Evolutionary conservation across 2,113 vertebrate genomes (phyloP), one percentile per base, ranked within the genome.

Genomic region (Machaerirhynchus nigripectus): DNA sequence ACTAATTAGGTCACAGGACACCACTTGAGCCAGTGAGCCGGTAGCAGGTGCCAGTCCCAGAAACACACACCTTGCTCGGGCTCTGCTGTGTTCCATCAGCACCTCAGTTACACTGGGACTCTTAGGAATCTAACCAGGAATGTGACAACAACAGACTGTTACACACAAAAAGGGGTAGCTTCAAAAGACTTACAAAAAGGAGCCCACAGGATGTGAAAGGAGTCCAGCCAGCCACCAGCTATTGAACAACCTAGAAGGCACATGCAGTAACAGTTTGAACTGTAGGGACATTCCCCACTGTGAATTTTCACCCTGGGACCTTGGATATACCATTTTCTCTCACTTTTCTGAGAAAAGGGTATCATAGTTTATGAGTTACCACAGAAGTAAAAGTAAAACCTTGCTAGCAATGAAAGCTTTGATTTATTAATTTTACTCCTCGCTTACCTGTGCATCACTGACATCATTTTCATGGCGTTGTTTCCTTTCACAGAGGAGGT

Each of bases 391-490:
- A 85, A 37, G 19, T 13, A 91, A 87, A 77, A 39, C 40, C 31
- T 70, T 56, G 11, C 8, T 42, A 44, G 46, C 33, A 28, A n/a
- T 40, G 19, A 80, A 80, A 59, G 20, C 11, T 49, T 53, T 0
- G 0, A 50, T 71, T 65, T 56, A 35, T 42, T 39, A n/a, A 28
- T 52, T 82, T 85, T 46, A 40, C 28, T 77, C 23, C 61, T 87
- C 0, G 0, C 33, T 47, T 56, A 26, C 23, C 13, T 37, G 9
- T 56, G 24, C 30, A 33, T 27, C 33, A 47, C 5, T 20, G 37
- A 47, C 9, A 1, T 15, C 7, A 27, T 56, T 84, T 88, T 79
- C 56, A 76, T 1, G 0, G 39, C 2, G 1, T 31, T 57, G 23
- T 10, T 30, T 84, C 35, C 13, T 24, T 60, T 61, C 46, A 53